phyloP scores from a whole-genome alignment of 2,113 vertebrate genomes.

The Litocranius walleri region DNA sequence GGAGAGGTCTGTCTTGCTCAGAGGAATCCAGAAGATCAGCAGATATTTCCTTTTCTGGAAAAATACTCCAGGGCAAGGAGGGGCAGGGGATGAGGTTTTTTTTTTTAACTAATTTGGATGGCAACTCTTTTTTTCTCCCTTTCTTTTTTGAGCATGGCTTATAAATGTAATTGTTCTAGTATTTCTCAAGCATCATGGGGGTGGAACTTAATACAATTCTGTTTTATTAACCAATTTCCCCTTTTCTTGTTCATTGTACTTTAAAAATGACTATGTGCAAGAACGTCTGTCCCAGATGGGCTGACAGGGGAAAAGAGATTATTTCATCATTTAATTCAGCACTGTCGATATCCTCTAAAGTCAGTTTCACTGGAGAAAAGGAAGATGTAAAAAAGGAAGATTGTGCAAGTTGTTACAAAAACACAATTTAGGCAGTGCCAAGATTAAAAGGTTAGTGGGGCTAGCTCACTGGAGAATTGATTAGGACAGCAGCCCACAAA shows the following conservation, averaged over 20 bases:
- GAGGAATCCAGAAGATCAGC: background rate
- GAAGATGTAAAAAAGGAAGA: background rate
- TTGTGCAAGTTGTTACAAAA: conserved; percentile 3
- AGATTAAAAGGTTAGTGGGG: background rate
- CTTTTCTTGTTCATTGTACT: background rate
- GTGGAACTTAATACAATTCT: conserved; percentile 44
- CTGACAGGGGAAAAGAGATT: background rate
- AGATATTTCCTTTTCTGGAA: conserved; percentile 43
- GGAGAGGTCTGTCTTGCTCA: background rate
- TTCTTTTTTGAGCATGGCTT: background rate
- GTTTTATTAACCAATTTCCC: conserved; percentile 53
- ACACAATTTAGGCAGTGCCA: background rate
- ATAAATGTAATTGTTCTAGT: background rate
- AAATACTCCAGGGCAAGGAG: background rate
- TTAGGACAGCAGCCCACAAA: background rate
- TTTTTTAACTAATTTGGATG: background rate
- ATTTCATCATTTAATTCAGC: background rate
- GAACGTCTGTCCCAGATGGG: background rate
- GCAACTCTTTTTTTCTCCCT: background rate
- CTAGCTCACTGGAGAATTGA: background rate
- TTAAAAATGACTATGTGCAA: conserved; percentile 10
- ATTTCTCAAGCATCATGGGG: conserved; percentile 29
- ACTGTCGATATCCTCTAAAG: background rate
- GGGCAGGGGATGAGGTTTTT: background rate
- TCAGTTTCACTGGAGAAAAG: background rate